phyloP scores from a whole-genome alignment of 2,797 vertebrate species.

The Characodon lateralis region DNA sequence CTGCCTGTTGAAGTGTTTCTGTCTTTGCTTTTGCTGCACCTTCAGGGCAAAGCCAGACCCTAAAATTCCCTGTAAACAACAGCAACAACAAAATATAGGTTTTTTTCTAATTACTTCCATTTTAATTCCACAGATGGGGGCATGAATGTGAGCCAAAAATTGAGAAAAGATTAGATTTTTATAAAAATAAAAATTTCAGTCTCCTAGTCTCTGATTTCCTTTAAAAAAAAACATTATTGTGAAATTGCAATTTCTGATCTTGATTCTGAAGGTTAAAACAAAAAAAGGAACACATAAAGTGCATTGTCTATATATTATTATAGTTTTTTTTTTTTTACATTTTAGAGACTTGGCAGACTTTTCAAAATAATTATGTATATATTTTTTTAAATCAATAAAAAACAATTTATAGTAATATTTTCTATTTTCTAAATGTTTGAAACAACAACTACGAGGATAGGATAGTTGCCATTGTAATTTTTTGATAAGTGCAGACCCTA shows the following conservation, averaged over 20 bases:
- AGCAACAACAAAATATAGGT: constrained; percentile 28
- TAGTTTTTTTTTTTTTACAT: background rate
- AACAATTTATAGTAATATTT: too few relatives aligned
- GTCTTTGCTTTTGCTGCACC: constrained; percentile 98
- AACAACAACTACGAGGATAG: background rate
- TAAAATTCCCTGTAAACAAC: constrained; percentile 88
- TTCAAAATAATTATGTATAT: background rate
- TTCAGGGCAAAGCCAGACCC: constrained; percentile 98
- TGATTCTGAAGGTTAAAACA: background rate
- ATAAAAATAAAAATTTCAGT: background rate
- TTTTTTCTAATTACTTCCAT: constrained; percentile 41
- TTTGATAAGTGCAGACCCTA: background rate
- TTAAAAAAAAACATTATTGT: background rate
- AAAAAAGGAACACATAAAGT: background rate
- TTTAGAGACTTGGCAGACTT: background rate
- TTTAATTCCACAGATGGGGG: constrained; percentile 18
- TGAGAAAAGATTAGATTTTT: constrained; percentile 1
- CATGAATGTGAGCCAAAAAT: constrained; percentile 7
- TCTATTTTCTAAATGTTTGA: background rate
- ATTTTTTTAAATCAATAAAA: too few relatives aligned
- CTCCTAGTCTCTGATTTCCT: constrained; percentile 8
- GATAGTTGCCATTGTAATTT: background rate
- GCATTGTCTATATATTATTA: background rate
- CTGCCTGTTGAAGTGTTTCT: constrained; percentile 99
- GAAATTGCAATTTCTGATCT: background rate